Base-by-base conservation (phyloP, 2,113 vertebrate species). In the Clarias gariepinus region DNA sequence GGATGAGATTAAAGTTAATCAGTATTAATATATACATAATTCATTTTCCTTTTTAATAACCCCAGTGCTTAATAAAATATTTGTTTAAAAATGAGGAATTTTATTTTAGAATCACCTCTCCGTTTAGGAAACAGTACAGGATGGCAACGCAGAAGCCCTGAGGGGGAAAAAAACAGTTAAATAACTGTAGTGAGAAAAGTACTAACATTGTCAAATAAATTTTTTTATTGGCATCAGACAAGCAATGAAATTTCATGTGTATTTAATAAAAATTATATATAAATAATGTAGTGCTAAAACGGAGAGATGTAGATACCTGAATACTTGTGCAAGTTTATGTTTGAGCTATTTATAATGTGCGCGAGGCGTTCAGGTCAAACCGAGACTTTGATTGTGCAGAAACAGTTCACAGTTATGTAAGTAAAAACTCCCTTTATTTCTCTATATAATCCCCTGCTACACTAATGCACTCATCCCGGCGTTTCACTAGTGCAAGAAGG, bases 101-200 rank as follows among this genome's bases (percentile, higher is more conserved):
- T 18, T 81, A 53, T 66, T 89, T 55, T 47, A 7, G 16, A 71
- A 96, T 96, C 94, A 99, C 98, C 97, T 99, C 98, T 90, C 97
- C 97, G 23, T 99, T 99, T 92, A 99, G 93, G 92, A 99, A 99
- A 92, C 98, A 99, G 93, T 99, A 99, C 85, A 99, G 95, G 81
- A 99, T 95, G 6, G 97, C 96, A 36, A 99, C 98, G 77, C 97
- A 96, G 90, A 99, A 99, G 58, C 98, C 98, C 98, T 99, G 87
- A 86, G 91, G 58, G 79, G 92, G 53, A 74, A 88, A 91, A 33
- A 90, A 63, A 11, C 19, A 83, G 55, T 84, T 84, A 2, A 60
- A 58, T 53, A n/a, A 60, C 33, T 47, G 84, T n/a, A 76, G 41
- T 55, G 4, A 80, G 71, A 74, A 47, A 1, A 71, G 18, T 15